A percentile compares a stretch with the other conserved stretches of the same genome.
Conservation (phyloP, 2,797 vertebrate species). For the Hoplostethus mediterraneus region DNA sequence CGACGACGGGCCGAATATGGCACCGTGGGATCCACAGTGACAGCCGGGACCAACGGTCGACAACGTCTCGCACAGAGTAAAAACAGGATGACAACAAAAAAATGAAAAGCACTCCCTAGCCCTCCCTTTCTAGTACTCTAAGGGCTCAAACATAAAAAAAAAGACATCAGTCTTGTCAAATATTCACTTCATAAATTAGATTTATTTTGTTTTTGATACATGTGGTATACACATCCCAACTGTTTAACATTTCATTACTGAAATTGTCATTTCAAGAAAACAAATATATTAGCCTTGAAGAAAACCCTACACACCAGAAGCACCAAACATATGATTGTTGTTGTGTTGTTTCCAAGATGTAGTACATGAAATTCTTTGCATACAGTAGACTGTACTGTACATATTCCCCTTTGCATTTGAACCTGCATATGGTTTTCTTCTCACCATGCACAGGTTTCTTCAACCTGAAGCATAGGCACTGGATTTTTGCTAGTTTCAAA, state of each 20-base stretch:
- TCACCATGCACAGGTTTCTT: slow-evolving; percentile 42
- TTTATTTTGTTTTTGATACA: slow-evolving; percentile 70
- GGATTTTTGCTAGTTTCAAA: slow-evolving; percentile 40
- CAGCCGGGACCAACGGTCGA: slow-evolving; percentile 61
- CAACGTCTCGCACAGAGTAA: slow-evolving; percentile 36
- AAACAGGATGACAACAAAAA: slow-evolving; percentile 49
- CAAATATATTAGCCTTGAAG: slow-evolving; percentile 51
- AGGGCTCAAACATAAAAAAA: background rate
- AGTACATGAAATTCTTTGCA: slow-evolving; percentile 44
- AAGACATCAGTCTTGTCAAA: background rate
- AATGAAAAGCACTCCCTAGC: slow-evolving; percentile 12
- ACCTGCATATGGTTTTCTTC: slow-evolving; percentile 39
- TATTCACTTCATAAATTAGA: slow-evolving; percentile 65
- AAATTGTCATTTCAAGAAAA: slow-evolving; percentile 54
- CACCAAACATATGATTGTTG: slow-evolving; percentile 64
- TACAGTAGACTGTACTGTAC: slow-evolving; percentile 67
- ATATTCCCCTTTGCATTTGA: slow-evolving; percentile 53
- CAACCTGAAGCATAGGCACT: slow-evolving; percentile 68
- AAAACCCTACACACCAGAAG: slow-evolving; percentile 71
- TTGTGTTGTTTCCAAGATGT: slow-evolving; percentile 56
- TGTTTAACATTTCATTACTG: slow-evolving; percentile 42
- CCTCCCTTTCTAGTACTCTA: background rate
- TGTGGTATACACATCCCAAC: slow-evolving; percentile 61
- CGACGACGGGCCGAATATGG: slow-evolving; percentile 60
- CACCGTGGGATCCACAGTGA: slow-evolving; percentile 67